These are phyloP conservation scores for Gyrodactylus bullatarudis DNA, from an alignment of 1,140 invertebrate genomes.

Conservation along the genomic window DNA sequence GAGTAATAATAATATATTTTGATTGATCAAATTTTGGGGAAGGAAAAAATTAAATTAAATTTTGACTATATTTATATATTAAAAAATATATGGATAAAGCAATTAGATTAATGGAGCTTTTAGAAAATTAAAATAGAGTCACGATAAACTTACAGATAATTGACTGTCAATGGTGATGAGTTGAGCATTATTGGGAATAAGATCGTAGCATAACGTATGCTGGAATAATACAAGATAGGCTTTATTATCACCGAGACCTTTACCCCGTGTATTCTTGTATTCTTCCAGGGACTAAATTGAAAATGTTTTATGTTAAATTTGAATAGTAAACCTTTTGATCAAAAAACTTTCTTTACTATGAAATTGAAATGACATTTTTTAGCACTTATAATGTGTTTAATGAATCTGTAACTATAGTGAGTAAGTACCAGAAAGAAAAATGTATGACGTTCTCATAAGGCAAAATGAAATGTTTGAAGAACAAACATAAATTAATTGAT, in stretches of 20 bases:
- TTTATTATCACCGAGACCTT: not conserved
- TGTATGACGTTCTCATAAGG: too few relatives aligned
- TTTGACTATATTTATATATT: not conserved
- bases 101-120: too few relatives aligned
- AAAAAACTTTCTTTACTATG: too few relatives aligned
- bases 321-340: too few relatives aligned
- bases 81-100: too few relatives aligned
- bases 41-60: not conserved
- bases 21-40: not conserved
- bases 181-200: not conserved
- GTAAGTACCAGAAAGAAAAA: too few relatives aligned
- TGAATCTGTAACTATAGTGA: too few relatives aligned
- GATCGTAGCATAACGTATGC: not conserved
- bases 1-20: not conserved
- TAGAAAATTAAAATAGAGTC: too few relatives aligned
- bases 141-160: not conserved
- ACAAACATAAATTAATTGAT: too few relatives aligned
- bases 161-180: not conserved
- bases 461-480: too few relatives aligned
- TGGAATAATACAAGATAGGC: not conserved
- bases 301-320: not conserved
- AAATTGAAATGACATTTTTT: too few relatives aligned
- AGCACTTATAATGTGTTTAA: too few relatives aligned
- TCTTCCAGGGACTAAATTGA: not conserved
- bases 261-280: not conserved